These are phyloP conservation scores for Caenorhabditis panamensis DNA, from an alignment of 2,888 invertebrate genomes.

Conservation along the genomic window DNA sequence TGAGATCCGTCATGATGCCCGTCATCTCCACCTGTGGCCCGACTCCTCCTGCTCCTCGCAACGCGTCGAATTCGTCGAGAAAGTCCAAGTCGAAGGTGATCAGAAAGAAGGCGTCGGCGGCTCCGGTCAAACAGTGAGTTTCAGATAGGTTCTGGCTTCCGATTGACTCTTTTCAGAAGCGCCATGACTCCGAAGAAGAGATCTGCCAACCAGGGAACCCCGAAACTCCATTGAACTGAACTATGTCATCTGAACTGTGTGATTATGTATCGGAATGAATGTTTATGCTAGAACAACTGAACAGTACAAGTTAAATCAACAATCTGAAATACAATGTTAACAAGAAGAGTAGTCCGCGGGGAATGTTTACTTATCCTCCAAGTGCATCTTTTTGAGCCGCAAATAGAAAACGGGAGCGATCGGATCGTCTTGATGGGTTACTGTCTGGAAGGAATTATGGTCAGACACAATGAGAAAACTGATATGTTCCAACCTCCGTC, in stretches of 20 bases:
- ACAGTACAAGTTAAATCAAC: not conserved
- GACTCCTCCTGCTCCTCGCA: constrained; percentile 17
- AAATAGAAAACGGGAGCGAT: constrained; percentile 96
- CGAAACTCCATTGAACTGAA: not conserved
- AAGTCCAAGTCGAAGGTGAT: constrained; percentile 6
- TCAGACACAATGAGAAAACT: not conserved
- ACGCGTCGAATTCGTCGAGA: constrained; percentile 21
- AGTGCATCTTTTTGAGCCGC: constrained; percentile 89
- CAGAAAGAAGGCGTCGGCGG: not conserved
- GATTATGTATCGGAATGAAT: no score
- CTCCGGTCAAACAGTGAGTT: not conserved
- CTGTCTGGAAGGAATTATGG: constrained; percentile 84
- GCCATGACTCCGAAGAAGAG: not conserved
- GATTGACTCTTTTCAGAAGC: not conserved
- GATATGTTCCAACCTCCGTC: constrained; percentile 51
- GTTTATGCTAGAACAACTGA: not conserved
- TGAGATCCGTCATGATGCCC: constrained; percentile 13
- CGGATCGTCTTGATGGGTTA: constrained; percentile 92
- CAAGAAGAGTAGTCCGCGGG: not conserved
- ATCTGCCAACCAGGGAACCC: not conserved
- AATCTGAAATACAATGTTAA: not conserved
- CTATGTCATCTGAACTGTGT: not conserved
- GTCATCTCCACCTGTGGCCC: not conserved
- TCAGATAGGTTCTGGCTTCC: not conserved
- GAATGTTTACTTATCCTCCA: constrained; percentile 85